Conservation (phyloP, 2,113 vertebrate species). For the Cathartes aura region DNA sequence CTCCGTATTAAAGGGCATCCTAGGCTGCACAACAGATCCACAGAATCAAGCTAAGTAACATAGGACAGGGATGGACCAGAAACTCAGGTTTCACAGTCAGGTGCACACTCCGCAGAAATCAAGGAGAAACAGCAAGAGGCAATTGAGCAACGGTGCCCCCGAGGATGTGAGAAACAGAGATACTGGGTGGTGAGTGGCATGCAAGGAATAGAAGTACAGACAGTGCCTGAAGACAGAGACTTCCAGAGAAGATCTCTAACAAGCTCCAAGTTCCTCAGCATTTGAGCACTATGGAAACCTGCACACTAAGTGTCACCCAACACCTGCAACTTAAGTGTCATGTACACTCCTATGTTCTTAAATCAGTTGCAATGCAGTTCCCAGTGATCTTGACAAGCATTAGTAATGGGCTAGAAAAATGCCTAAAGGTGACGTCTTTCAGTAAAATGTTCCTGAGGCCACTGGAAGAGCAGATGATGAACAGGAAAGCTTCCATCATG, state of each 20-base stretch:
- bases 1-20: neutral
- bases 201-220: neutral
- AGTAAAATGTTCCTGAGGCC: neutral
- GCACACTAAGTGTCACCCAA: neutral
- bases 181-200: neutral
- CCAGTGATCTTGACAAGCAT: neutral
- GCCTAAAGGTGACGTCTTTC: neutral
- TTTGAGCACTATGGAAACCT: neutral
- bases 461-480: neutral
- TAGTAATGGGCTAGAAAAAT: neutral
- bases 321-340: neutral
- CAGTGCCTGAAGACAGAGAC: neutral
- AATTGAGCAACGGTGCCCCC: neutral
- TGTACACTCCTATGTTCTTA: accelerated
- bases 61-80: neutral
- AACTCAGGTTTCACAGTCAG: neutral
- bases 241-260: neutral
- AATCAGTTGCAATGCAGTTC: neutral
- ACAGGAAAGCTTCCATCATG: neutral
- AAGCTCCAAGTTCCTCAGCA: neutral
- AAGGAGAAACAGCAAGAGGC: neutral
- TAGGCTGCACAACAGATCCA: neutral
- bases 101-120: neutral
- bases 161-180: neutral
- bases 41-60: neutral